Evolutionary conservation across 2,113 vertebrate species (phyloP), one percentile per base, ranked within the genome.

Genomic region (Smithornis capensis): DNA sequence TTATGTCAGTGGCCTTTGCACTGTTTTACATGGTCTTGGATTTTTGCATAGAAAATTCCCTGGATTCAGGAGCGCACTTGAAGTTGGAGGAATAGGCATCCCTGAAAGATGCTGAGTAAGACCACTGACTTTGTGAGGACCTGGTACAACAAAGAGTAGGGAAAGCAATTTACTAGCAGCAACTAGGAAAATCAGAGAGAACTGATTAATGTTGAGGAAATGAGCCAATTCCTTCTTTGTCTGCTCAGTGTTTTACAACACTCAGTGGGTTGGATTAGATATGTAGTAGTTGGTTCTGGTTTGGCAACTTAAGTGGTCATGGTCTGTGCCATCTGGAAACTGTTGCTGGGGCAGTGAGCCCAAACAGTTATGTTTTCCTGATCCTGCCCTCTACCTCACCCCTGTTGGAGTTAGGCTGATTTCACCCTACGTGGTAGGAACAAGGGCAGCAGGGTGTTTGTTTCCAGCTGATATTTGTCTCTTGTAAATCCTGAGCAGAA

Each of bases 321-420:
- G 79, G 68, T 86, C 42, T 77, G 25, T 89, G 75, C 90, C 71
- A 63, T 67, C 76, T 96, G 88, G 83, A 94, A 86, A 31, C 35
- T 77, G 4, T 57, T 53, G 35, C 21, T 62, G 52, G 37, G 79
- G 55, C 68, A 88, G 29, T 25, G 55, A 86, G 76, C 47, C 88
- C 73, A 63, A 63, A 37, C 10, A 59, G 45, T 62, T 45, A 5
- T 0, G 1, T 92, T 74, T 83, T 65, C 63, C 45, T 86, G 59
- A 79, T 55, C 19, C 37, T 0, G 0, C 45, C 57, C 45, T 85
- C 31, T n/a, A 14, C 33, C 40, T 83, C 65, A 49, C 53, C 65
- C 23, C 49, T 91, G 62, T 85, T 38, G 79, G 62, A 69, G n/a
- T 85, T 65, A 49, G 81, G 40, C 67, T 69, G 57, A 57, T 50